Conservation (phyloP, 2,797 vertebrate species). For the Lates japonicus region DNA sequence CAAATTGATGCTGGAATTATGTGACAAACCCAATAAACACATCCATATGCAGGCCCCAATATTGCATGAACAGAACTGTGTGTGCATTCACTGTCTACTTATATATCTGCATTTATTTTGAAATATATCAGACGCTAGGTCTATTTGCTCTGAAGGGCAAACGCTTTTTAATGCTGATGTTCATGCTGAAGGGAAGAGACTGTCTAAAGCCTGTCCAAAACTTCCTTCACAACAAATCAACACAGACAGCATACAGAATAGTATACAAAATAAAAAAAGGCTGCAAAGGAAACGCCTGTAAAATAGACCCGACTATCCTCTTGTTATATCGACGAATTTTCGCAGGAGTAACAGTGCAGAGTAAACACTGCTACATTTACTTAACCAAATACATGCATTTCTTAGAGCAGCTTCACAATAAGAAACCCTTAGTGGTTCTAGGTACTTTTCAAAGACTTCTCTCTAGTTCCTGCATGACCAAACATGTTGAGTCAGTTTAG, state of each 20-base stretch:
- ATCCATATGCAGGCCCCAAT: neutral
- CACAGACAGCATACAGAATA: neutral
- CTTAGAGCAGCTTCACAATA: too few relatives aligned
- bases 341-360: too few relatives aligned
- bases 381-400: too few relatives aligned
- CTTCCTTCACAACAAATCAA: neutral
- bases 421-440: too few relatives aligned
- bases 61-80: conserved; percentile 14
- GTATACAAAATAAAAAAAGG: neutral
- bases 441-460: too few relatives aligned
- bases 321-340: too few relatives aligned
- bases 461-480: too few relatives aligned
- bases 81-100: neutral
- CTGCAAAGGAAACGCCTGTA: neutral
- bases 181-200: neutral
- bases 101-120: neutral
- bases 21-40: conserved; percentile 24
- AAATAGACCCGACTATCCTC: too few relatives aligned
- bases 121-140: conserved; percentile 11
- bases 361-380: too few relatives aligned
- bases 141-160: neutral
- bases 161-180: neutral
- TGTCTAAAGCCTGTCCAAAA: conserved; percentile 13
- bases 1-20: conserved; percentile 14
- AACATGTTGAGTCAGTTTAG: too few relatives aligned